These are phyloP conservation scores for Montipora capricornis DNA, from an alignment of 64 coral and sea anemone genomes.

Conservation along the genomic window DNA sequence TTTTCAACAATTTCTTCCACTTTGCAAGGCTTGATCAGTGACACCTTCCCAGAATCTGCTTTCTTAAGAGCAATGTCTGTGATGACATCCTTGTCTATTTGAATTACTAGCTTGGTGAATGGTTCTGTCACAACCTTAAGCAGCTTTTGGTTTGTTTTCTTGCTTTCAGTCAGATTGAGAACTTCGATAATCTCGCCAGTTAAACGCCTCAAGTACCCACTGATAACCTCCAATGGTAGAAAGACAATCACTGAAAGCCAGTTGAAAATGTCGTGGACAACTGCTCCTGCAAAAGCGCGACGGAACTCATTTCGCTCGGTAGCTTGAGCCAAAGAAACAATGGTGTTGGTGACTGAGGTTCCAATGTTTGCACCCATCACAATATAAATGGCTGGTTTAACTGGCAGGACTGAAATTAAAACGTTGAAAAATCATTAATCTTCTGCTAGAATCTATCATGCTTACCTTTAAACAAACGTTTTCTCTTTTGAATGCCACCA, in stretches of 20 bases:
- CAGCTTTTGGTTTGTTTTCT: conserved; percentile 82
- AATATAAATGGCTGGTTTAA: conserved; percentile 92
- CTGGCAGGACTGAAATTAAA: conserved; percentile 75
- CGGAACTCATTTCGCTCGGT: conserved; percentile 88
- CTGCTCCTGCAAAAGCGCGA: conserved; percentile 95
- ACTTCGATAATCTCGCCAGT: conserved; percentile 62
- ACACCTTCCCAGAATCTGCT: conserved; percentile 24
- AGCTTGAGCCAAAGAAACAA: conserved; percentile 92
- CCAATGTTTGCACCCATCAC: conserved; percentile 99
- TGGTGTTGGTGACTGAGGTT: conserved; percentile 94
- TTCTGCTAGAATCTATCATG: no score
- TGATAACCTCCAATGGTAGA: conserved; percentile 85
- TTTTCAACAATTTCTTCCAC: neutral
- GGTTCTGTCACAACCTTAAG: conserved; percentile 84
- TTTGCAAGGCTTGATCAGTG: conserved; percentile 69
- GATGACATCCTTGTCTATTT: conserved; percentile 87
- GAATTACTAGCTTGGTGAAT: conserved; percentile 88
- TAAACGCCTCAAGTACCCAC: conserved; percentile 60
- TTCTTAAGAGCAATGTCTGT: conserved; percentile 73
- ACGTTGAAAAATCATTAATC: no score
- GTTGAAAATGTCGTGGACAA: conserved; percentile 96
- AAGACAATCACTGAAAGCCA: conserved; percentile 92
- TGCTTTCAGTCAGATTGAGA: conserved; percentile 44
- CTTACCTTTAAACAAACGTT: no score
- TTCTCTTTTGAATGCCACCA: no score